A percentile compares a stretch with the other conserved stretches of the same genome.
phyloP scores from a whole-genome alignment of 2,113 vertebrate species.

The Zosterops japonicus region DNA sequence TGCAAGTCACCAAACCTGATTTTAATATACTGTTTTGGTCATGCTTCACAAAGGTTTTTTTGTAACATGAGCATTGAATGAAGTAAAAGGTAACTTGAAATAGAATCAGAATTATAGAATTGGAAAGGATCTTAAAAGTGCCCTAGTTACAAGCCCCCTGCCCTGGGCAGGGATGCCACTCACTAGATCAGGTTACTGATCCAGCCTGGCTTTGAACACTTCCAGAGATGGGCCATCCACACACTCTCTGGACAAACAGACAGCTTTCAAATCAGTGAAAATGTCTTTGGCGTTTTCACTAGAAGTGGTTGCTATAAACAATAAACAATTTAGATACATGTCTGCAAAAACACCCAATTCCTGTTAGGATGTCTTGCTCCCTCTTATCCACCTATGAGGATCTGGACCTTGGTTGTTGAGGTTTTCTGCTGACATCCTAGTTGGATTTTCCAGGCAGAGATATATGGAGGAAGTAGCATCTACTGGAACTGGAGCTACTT shows the following conservation, averaged over 20 bases:
- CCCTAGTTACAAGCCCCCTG: background rate
- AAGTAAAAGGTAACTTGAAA: background rate
- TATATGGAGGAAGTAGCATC: constrained; percentile 34
- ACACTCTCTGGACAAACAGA: background rate
- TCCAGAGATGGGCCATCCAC: background rate
- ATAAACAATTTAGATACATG: background rate
- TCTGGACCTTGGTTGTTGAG: background rate
- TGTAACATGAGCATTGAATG: background rate
- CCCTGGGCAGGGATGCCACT: background rate
- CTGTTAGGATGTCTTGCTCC: background rate
- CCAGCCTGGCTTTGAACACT: background rate
- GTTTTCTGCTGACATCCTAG: background rate
- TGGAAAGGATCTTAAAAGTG: background rate
- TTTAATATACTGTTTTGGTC: background rate
- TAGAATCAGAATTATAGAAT: background rate
- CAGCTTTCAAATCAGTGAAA: background rate
- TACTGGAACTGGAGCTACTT: constrained; percentile 42
- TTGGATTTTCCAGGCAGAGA: constrained; percentile 1
- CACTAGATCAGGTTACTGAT: background rate
- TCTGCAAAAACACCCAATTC: background rate
- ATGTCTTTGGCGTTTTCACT: background rate
- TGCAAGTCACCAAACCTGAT: background rate
- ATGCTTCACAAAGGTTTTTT: background rate
- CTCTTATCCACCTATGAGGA: background rate
- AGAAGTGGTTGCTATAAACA: background rate